A percentile compares a stretch with the other conserved stretches of the same genome.
Evolutionary conservation across 2,797 vertebrate genomes (phyloP).

Genomic region (Iguana delicatissima): DNA sequence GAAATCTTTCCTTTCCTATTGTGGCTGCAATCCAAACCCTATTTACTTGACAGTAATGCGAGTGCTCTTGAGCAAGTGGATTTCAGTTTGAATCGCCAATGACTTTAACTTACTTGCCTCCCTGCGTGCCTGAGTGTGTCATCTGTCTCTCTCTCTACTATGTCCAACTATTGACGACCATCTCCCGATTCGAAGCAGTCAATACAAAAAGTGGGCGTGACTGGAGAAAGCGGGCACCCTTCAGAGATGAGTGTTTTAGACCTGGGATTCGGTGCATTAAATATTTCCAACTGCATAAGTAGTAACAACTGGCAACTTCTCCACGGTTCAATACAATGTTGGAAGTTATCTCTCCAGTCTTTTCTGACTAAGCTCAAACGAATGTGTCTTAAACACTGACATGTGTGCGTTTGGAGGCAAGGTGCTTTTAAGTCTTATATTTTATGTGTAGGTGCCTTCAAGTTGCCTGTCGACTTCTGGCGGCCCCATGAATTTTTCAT

Average conservation of each 20-base stretch:
- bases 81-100: neutral
- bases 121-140: no score
- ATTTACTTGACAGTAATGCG: neutral
- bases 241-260: no score
- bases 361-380: neutral
- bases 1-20: neutral
- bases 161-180: neutral
- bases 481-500: no score
- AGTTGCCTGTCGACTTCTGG: no score
- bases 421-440: no score
- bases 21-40: neutral
- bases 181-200: no score
- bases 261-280: neutral
- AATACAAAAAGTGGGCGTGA: neutral
- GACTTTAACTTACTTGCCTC: neutral
- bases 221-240: no score
- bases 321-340: neutral
- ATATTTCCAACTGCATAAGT: neutral
- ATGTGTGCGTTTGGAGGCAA: neutral
- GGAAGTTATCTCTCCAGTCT: neutral
- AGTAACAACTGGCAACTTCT: neutral
- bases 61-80: neutral
- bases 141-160: no score
- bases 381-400: neutral
- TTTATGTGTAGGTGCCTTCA: neutral